phyloP scores from a whole-genome alignment of 2,797 vertebrate species.

The Yasuhikotakia modesta region DNA sequence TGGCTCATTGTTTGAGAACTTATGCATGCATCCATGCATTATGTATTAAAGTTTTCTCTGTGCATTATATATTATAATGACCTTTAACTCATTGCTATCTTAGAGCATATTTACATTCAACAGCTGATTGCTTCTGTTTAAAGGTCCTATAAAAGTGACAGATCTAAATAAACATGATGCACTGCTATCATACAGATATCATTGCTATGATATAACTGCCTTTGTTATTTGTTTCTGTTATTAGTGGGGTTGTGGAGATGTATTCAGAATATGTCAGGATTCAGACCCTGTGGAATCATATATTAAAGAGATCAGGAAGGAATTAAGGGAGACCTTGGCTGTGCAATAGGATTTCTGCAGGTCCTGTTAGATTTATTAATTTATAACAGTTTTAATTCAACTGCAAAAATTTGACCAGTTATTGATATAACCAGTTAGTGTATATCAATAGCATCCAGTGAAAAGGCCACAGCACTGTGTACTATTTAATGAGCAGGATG shows the following conservation, averaged over 20 bases:
- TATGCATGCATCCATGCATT: too few relatives aligned
- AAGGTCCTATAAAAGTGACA: background rate
- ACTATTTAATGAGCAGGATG: conserved; percentile 49
- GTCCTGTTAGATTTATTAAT: conserved; percentile 55
- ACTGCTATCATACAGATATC: too few relatives aligned
- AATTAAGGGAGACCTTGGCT: conserved; percentile 59
- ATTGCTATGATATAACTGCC: background rate
- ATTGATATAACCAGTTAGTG: conserved; percentile 49
- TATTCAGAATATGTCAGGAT: conserved; percentile 59
- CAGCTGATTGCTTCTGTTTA: background rate
- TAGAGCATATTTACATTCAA: background rate
- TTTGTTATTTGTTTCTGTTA: background rate
- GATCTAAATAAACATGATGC: background rate
- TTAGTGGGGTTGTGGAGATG: background rate
- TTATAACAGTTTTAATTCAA: conserved; percentile 63
- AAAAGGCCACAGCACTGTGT: conserved; percentile 46
- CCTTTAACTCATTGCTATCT: too few relatives aligned
- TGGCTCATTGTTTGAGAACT: background rate
- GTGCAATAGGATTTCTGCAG: conserved; percentile 51
- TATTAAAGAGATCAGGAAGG: conserved; percentile 61
- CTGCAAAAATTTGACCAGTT: too few relatives aligned
- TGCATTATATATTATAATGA: too few relatives aligned
- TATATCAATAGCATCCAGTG: conserved; percentile 48
- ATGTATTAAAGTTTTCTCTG: too few relatives aligned
- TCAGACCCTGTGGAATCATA: conserved; percentile 58